Evolutionary conservation across 64 coral and sea anemone genomes (phyloP).

Genomic region (Montipora sp.): DNA sequence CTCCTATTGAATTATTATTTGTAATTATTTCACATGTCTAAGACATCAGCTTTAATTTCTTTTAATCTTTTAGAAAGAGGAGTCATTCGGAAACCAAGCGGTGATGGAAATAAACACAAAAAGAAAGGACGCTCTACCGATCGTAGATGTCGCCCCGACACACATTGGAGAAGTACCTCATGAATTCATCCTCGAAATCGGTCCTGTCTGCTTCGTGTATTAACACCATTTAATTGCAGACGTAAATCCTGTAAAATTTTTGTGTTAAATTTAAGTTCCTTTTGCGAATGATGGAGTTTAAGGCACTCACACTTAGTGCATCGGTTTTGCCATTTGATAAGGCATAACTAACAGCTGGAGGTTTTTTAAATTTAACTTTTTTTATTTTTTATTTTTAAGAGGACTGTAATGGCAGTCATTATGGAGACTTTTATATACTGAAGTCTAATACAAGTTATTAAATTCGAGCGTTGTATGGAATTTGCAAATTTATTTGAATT

Average conservation of each 20-base stretch:
- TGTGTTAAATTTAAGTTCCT: background rate
- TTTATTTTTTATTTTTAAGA: background rate
- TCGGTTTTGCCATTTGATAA: background rate
- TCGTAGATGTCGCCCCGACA: slow-evolving; percentile 30
- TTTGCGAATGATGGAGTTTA: background rate
- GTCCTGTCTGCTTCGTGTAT: slow-evolving; percentile 29
- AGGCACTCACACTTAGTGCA: background rate
- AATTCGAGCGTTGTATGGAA: background rate
- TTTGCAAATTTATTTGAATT: background rate
- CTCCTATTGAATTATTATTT: no score
- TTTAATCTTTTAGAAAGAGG: background rate
- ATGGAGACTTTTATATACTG: background rate
- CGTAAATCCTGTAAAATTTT: background rate
- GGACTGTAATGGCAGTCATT: no score
- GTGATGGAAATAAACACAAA: slow-evolving; percentile 16
- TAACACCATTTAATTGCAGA: background rate
- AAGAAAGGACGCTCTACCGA: slow-evolving; percentile 3
- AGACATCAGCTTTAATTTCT: background rate
- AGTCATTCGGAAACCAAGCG: background rate
- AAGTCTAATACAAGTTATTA: background rate
- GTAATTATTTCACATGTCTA: no score
- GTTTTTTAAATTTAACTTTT: background rate
- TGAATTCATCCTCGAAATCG: slow-evolving; percentile 16
- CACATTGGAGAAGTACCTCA: background rate
- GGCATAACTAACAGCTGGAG: no score